A percentile compares a stretch with the other conserved stretches of the same genome.
Evolutionary conservation across 2,113 vertebrate genomes (phyloP).

Genomic region (Addax nasomaculatus): DNA sequence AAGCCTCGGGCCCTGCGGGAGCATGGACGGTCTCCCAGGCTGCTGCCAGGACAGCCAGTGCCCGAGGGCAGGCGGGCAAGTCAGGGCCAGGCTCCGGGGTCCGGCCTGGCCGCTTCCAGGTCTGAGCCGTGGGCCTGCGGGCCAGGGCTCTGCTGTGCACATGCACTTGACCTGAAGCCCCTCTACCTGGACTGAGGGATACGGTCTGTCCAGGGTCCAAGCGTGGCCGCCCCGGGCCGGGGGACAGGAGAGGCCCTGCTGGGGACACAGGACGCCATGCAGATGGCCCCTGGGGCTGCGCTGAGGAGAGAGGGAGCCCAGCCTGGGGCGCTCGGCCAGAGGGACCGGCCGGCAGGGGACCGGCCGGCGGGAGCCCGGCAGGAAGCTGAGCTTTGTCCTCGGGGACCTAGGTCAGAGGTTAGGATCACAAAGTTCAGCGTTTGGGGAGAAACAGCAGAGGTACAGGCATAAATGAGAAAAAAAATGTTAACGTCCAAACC

Average conservation of each 20-base stretch:
- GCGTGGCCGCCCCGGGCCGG: not conserved
- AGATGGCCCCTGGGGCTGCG: not conserved
- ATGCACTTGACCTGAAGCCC: rapidly evolving
- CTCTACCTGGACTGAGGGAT: not conserved
- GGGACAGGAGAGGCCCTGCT: not conserved
- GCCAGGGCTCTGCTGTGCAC: not conserved
- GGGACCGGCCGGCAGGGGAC: rapidly evolving
- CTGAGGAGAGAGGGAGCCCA: not conserved
- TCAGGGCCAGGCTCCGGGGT: not conserved
- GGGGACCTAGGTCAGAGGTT: not conserved
- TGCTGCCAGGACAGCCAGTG: too few relatives aligned
- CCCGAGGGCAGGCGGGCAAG: not conserved
- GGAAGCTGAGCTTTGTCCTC: not conserved
- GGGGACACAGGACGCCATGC: not conserved
- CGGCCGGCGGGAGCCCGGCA: rapidly evolving
- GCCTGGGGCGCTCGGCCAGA: rapidly evolving
- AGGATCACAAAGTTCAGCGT: not conserved
- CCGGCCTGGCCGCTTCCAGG: not conserved
- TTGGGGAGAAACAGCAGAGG: not conserved
- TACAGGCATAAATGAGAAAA: not conserved
- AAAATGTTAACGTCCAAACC: rapidly evolving
- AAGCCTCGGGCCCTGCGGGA: too few relatives aligned
- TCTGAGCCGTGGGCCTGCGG: not conserved
- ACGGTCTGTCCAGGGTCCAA: not conserved
- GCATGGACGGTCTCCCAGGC: not conserved